These are phyloP conservation scores for Cecidostiba fungosa DNA, from an alignment of 2,888 invertebrate genomes.

Conservation along the genomic window DNA sequence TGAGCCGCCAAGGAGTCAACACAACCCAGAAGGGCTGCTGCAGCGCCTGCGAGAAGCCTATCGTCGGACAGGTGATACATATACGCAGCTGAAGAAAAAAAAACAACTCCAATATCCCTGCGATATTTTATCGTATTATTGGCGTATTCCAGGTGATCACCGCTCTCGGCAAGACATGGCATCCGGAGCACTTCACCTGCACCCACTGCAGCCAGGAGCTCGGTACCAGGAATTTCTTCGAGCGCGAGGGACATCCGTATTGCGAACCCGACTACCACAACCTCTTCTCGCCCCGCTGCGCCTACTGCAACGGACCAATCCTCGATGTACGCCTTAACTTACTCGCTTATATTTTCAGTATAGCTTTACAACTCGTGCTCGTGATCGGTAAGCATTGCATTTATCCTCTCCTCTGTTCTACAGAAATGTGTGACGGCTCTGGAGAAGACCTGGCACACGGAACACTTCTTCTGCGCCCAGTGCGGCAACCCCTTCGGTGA, in stretches of 20 bases:
- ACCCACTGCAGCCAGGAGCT: constrained; percentile 98
- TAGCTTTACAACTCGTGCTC: neutral
- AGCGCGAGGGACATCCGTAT: constrained; percentile 97
- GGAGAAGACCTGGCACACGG: constrained; percentile 99
- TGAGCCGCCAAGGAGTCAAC: constrained; percentile 99
- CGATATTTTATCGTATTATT: neutral
- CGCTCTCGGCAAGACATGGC: constrained; percentile 99
- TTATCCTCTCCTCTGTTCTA: neutral
- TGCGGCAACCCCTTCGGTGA: constrained; percentile 98
- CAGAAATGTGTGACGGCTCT: constrained; percentile 99
- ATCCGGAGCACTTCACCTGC: constrained; percentile 99
- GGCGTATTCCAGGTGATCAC: constrained; percentile 89
- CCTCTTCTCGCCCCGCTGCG: constrained; percentile 98
- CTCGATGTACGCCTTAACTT: constrained; percentile 89
- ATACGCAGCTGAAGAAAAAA: neutral
- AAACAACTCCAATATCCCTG: neutral
- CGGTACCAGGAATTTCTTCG: constrained; percentile 99
- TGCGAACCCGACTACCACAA: constrained; percentile 99
- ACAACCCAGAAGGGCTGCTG: constrained; percentile 99
- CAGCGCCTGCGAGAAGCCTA: constrained; percentile 99
- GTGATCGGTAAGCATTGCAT: neutral
- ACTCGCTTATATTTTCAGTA: neutral
- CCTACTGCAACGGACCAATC: constrained; percentile 99
- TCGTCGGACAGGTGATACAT: constrained; percentile 93
- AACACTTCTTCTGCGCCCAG: constrained; percentile 99